Evolutionary conservation across 1,140 invertebrate genomes (phyloP), one percentile per base, ranked within the genome.

Genomic region (Brachystomella parvula): DNA sequence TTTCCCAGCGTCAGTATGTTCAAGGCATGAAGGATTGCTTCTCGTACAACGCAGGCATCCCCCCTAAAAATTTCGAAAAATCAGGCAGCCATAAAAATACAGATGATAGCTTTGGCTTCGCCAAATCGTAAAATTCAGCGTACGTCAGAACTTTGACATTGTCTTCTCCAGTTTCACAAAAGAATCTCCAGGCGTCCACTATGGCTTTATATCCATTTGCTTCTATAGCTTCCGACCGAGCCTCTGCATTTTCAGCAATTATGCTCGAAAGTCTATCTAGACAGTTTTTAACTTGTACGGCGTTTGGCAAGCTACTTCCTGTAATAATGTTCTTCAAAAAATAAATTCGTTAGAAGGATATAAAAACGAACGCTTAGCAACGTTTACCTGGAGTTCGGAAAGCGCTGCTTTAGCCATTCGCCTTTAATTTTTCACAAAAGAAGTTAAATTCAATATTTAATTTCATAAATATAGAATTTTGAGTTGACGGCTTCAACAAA

Each of bases 81-180:
- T 39, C 15, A 31, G 12, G 2, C 31, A 31, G 28, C 26, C n/a
- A 31, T 44, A 3, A 19, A 24, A 47, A 32, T 47, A 29, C 3
- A 49, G 2, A 31, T 49, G n/a, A 47, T 9, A 49, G 6, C 2
- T 60, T 60, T 60, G n/a, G 31, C 31, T 15, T 15, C 15, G 9
- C 58, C 31, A 30, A 29, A 9, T 17, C 39, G n/a, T 61, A 9
- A 44, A 30, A 30, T 49, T 49, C 24, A n/a, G 21, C 61, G 47
- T 62, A 68, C 61, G 56, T 35, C 3, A 67, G 28, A 39, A 60
- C 28, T 47, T 44, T 33, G 30, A 68, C 58, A 35, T 29, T 60
- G 17, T 15, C 6, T 17, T 61, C 63, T 1, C 63, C 67, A 53
- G 63, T 64, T 26, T 61, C 24, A 44, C 67, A 68, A 39, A 60